phyloP scores from a whole-genome alignment of 2,888 invertebrate species.

The Punctoribates punctum region DNA sequence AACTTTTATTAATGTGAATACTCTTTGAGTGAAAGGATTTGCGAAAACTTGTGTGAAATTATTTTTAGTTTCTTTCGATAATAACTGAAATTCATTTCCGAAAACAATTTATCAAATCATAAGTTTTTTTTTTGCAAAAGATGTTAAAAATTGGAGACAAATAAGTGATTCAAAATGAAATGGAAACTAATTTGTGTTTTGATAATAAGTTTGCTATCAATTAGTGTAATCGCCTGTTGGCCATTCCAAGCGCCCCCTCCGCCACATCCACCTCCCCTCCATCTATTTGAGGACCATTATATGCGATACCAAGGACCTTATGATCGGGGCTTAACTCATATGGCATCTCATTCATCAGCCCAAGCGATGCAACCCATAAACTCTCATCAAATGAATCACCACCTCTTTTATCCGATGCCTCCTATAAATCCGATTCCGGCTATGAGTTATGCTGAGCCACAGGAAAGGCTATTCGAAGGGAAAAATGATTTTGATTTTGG shows the following conservation, averaged over 20 bases:
- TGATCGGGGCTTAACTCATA: not conserved
- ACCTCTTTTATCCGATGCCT: not conserved
- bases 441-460: not conserved
- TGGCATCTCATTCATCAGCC: not conserved
- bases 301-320: not conserved
- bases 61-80: no score
- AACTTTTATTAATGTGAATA: not conserved
- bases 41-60: not conserved
- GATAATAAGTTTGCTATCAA: not conserved
- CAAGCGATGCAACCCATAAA: not conserved
- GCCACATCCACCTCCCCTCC: not conserved
- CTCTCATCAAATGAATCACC: not conserved
- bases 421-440: not conserved
- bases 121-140: no score
- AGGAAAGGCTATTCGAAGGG: not conserved
- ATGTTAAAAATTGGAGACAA: no score
- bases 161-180: conserved; percentile 16
- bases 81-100: no score
- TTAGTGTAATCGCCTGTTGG: not conserved
- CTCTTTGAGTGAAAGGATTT: not conserved
- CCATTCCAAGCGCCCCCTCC: not conserved
- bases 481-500: not conserved
- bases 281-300: conserved; percentile 20
- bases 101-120: no score
- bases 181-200: conserved; percentile 22